Evolutionary conservation across 2,797 vertebrate genomes (phyloP).

Genomic region (Sebastes glaucus): DNA sequence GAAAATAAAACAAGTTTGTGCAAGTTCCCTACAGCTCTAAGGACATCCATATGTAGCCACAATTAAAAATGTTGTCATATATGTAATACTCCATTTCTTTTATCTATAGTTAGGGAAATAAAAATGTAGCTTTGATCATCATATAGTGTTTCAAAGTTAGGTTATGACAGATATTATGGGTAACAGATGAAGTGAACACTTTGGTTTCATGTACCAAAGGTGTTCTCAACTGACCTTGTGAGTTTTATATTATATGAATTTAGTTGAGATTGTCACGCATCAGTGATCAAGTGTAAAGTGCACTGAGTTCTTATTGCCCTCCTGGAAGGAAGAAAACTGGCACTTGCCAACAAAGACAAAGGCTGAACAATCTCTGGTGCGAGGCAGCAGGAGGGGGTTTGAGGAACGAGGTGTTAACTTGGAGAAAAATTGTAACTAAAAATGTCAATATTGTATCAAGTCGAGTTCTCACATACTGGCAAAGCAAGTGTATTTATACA

Average conservation of each 20-base stretch:
- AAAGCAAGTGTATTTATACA: not conserved
- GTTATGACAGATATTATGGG: not conserved
- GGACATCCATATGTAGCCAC: not conserved
- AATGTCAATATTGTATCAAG: not conserved
- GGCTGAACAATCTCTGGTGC: not conserved
- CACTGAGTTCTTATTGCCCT: not conserved
- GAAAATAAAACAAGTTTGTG: not conserved
- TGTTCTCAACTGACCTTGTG: not conserved
- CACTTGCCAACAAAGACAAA: not conserved
- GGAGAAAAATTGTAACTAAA: not conserved
- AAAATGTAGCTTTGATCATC: not conserved
- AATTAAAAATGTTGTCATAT: not conserved
- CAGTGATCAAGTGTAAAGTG: not conserved
- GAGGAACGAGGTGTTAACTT: not conserved
- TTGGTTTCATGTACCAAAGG: not conserved
- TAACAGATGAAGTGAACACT: not conserved
- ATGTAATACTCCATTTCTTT: not conserved
- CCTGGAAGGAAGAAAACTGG: not conserved
- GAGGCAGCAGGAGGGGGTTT: not conserved
- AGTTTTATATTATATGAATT: not conserved
- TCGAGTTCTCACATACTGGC: not conserved
- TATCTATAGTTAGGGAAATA: not conserved
- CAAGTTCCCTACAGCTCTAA: not conserved
- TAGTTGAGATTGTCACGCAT: not conserved
- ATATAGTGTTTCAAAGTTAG: not conserved